These are phyloP conservation scores for Archivesica marissinica DNA, from an alignment of 1,140 invertebrate species.

Conservation along the genomic window DNA sequence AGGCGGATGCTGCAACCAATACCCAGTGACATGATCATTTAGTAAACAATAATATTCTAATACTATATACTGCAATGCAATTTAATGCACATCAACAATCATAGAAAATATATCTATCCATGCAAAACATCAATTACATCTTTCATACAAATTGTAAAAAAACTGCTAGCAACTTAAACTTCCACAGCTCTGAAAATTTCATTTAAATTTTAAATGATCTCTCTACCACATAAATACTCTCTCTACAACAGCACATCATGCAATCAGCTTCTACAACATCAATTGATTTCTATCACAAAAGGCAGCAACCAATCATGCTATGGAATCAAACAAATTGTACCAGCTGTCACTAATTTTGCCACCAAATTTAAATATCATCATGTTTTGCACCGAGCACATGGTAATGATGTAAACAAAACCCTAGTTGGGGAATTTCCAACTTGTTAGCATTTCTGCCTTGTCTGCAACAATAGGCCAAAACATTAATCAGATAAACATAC, in stretches of 20 bases:
- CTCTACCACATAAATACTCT: too few species aligned
- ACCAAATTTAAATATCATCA: constrained; percentile 82
- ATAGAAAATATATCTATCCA: too few species aligned
- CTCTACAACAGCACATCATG: constrained; percentile 30
- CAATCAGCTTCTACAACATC: constrained; percentile 33
- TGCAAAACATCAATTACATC: too few species aligned
- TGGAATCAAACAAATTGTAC: constrained; percentile 44
- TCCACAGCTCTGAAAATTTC: too few species aligned
- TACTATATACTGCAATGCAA: too few species aligned
- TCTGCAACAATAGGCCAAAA: constrained; percentile 32
- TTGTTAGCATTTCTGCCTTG: constrained; percentile 24
- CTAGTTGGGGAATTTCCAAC: constrained; percentile 48
- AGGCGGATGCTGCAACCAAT: too few species aligned
- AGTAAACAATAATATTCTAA: too few species aligned
- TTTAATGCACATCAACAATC: too few species aligned
- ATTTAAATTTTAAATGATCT: too few species aligned
- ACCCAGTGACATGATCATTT: too few species aligned
- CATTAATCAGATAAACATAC: constrained; percentile 52
- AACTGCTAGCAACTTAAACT: too few species aligned
- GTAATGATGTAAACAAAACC: constrained; percentile 55
- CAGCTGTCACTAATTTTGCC: constrained; percentile 75
- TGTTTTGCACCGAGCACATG: constrained; percentile 48
- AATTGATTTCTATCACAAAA: constrained; percentile 58
- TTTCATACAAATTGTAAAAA: too few species aligned
- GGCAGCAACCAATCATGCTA: constrained; percentile 47